Percentiles rank a stretch among this genome's conserved stretches.
phyloP scores from a whole-genome alignment of 2,797 vertebrate genomes.

The Caiman crocodilus region DNA sequence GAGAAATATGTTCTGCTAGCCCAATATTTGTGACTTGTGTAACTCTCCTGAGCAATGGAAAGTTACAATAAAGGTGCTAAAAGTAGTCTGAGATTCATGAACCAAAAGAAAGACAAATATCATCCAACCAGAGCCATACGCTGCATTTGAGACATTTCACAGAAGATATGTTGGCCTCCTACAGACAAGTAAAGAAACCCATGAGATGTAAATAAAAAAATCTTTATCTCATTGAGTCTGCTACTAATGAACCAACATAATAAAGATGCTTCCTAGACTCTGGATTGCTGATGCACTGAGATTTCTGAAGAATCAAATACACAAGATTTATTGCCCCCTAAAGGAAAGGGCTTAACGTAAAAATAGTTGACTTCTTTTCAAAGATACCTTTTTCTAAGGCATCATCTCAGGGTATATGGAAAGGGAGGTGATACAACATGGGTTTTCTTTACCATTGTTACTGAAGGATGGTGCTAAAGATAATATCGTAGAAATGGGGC shows the following conservation, averaged over 20 bases:
- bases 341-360: neutral
- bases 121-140: neutral
- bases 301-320: neutral
- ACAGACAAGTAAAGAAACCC: fast-evolving
- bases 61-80: neutral
- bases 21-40: neutral
- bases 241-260: neutral
- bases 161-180: neutral
- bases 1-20: neutral
- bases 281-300: fast-evolving
- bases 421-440: neutral
- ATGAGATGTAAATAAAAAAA: neutral
- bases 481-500: neutral
- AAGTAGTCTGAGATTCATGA: neutral
- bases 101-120: neutral
- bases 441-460: neutral
- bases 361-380: neutral
- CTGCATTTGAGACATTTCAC: neutral
- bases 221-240: neutral
- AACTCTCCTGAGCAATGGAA: neutral
- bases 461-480: neutral
- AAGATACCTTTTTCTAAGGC: neutral
- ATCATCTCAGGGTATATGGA: neutral
- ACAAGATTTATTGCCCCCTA: neutral
- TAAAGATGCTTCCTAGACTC: neutral